A percentile compares a stretch with the other conserved stretches of the same genome.
phyloP scores from a whole-genome alignment of 2,888 invertebrate genomes.

The Ophion ellenae region DNA sequence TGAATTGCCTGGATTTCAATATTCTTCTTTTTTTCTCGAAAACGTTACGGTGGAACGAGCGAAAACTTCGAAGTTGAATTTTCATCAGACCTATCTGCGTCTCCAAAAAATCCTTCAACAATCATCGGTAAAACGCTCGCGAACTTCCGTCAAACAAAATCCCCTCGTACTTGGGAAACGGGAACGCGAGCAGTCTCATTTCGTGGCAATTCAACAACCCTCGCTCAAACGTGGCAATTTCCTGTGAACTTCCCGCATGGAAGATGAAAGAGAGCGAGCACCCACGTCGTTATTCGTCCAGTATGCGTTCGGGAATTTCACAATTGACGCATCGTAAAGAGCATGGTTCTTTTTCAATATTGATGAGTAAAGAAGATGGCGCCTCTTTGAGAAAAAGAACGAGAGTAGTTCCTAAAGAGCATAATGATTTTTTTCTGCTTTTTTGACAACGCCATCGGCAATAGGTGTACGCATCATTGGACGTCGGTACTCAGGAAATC shows the following conservation, averaged over 20 bases:
- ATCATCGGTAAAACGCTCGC: not conserved
- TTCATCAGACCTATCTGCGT: too few relatives aligned
- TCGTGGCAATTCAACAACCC: too few relatives aligned
- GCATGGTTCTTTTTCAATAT: not conserved
- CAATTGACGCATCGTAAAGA: not conserved
- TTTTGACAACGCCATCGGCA: not conserved
- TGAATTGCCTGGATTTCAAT: too few relatives aligned
- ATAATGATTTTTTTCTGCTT: not conserved
- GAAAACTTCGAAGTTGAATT: not conserved
- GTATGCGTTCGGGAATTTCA: not conserved
- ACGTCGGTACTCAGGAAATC: conserved; percentile 92
- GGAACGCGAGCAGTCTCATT: too few relatives aligned
- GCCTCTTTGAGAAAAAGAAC: not conserved
- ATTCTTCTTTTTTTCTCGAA: too few relatives aligned
- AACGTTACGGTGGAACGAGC: not conserved
- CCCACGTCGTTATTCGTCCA: too few relatives aligned
- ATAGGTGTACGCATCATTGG: conserved; percentile 86
- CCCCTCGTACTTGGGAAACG: not conserved
- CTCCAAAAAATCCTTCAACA: not conserved
- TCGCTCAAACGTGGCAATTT: not conserved
- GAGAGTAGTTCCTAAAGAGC: not conserved
- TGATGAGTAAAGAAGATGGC: not conserved
- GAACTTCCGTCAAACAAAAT: not conserved
- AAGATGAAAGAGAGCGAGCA: too few relatives aligned
- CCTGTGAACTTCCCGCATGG: not conserved